Base-by-base conservation (phyloP, 2,113 vertebrate species). In the Polypterus bichir region DNA sequence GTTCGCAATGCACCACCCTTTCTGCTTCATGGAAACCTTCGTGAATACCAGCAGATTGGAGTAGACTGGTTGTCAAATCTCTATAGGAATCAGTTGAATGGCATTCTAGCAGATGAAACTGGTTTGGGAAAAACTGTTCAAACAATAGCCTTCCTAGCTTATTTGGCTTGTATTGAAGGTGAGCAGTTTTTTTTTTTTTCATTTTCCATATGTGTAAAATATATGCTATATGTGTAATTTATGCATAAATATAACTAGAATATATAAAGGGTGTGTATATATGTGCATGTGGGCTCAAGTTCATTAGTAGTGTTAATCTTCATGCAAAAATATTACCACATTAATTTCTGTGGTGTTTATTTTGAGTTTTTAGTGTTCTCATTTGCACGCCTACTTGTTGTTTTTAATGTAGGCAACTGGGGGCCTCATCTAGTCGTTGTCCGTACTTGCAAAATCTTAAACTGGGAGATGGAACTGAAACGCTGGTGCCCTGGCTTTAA, bases 401-500 rank as follows among this genome's bases (percentile, higher is more conserved):
- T 9, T 64, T 7, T 65, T 7, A 63, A 54, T 53, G 6, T 60
- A 94, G 92, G 91, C 47, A 85, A 92, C 7, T 94, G 92, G 92
- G 92, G 92, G 7, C 92, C 92, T 48, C 92, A 95, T 59, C 86
- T 94, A 10, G 77, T 94, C 60, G 89, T 94, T n/a, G 91, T 92
- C 4, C 83, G 92, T 58, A 90, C 89, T 5, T 91, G 86, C 75
- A 93, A 91, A 71, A 83, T 95, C 46, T 1, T 95, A 44, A 94
- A 82, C 57, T 94, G 92, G 92, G 92, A 95, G 65, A 78, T 93
- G 72, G 92, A 95, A 71, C 74, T 95, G 68, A 95, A 95, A 69
- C 91, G 92, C 48, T 94, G 92, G 92, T 95, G 91, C 64, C 92
- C 92, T 0, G 92, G 91, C 0, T 70, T 95, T 46, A 95, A 95